phyloP scores from a whole-genome alignment of 2,113 vertebrate genomes.

The Hyaena hyaena region DNA sequence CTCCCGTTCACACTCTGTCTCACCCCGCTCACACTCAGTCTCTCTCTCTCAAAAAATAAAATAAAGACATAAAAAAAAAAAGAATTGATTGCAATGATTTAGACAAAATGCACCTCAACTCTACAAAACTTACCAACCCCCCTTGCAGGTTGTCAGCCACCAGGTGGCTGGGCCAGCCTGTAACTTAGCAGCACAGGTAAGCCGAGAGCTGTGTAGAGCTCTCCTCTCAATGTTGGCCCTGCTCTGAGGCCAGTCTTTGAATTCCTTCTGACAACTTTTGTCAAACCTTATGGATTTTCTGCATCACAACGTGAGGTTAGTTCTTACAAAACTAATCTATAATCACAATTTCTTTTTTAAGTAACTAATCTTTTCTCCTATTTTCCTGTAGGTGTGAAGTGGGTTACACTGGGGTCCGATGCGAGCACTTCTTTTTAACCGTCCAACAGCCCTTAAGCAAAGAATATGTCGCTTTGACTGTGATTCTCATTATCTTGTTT shows the following conservation, averaged over 20 bases:
- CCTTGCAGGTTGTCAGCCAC: neutral
- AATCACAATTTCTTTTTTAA: neutral
- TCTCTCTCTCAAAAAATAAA: too few relatives aligned
- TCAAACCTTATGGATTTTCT: neutral
- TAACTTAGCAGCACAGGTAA: neutral
- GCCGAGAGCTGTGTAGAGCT: neutral
- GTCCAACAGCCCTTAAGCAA: slow-evolving; percentile 85
- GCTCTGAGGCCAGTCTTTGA: neutral
- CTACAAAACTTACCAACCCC: neutral
- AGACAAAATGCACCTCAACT: neutral
- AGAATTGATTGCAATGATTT: neutral
- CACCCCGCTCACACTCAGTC: too few relatives aligned
- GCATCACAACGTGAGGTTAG: neutral
- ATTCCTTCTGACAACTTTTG: neutral
- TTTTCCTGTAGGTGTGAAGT: slow-evolving; percentile 81
- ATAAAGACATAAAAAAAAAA: neutral
- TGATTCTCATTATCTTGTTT: slow-evolving; percentile 81
- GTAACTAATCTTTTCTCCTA: neutral
- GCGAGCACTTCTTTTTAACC: slow-evolving; percentile 84
- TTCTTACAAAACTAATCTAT: neutral
- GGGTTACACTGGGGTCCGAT: slow-evolving; percentile 85
- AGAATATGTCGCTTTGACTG: slow-evolving; percentile 84
- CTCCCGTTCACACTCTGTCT: too few relatives aligned
- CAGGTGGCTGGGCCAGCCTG: too few relatives aligned
- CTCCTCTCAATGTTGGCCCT: neutral